These are phyloP conservation scores for Hippopotamyrus pictus DNA, from an alignment of 2,797 vertebrate genomes.

Conservation along the genomic window DNA sequence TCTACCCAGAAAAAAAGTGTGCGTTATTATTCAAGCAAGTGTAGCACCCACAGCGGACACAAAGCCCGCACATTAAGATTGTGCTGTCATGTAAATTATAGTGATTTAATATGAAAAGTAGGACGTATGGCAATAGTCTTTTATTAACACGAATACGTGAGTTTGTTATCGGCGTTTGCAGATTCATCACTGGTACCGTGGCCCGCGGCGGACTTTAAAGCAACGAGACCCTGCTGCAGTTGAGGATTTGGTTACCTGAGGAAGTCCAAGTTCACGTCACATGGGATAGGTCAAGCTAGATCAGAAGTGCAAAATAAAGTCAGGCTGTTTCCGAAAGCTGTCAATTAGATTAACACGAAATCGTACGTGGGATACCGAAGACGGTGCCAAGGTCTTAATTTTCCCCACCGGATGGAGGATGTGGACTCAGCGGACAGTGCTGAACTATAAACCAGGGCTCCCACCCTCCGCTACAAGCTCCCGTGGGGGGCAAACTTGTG, in stretches of 20 bases:
- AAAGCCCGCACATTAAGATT: constrained; percentile 57
- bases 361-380: constrained; percentile 46
- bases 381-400: constrained; percentile 41
- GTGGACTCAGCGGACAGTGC: constrained; percentile 53
- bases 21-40: constrained; percentile 63
- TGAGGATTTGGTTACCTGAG: constrained; percentile 1
- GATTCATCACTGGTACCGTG: background rate
- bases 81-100: background rate
- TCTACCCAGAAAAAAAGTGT: constrained; percentile 33
- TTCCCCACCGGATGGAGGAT: constrained; percentile 42
- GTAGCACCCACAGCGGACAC: constrained; percentile 42
- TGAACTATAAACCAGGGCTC: constrained; percentile 49
- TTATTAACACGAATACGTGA: background rate
- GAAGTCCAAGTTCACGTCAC: constrained; percentile 43
- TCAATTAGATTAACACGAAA: constrained; percentile 54
- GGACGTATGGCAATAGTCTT: background rate
- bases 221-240: background rate
- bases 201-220: background rate
- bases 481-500: constrained; percentile 45
- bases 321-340: constrained; percentile 37
- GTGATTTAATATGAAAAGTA: background rate
- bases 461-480: constrained; percentile 20
- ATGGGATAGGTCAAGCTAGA: constrained; percentile 32
- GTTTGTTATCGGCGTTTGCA: background rate
- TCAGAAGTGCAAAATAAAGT: constrained; percentile 31